phyloP scores from a whole-genome alignment of 2,888 invertebrate species.

The Drosophila birchii region DNA sequence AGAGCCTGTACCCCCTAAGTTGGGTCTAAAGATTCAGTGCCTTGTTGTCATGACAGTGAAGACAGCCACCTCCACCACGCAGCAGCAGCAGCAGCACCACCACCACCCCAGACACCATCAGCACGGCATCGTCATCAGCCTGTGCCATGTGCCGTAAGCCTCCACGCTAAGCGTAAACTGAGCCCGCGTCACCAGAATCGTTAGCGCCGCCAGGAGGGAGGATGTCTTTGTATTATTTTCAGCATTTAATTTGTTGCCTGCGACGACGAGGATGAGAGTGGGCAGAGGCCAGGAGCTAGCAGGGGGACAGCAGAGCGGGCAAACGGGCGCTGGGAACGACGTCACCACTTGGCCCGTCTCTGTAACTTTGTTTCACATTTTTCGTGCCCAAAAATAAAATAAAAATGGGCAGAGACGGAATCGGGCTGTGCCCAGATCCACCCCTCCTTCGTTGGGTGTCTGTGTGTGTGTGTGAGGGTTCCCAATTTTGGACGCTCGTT shows the following conservation, averaged over 20 bases:
- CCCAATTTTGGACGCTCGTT: constrained; percentile 62
- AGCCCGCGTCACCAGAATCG: constrained; percentile 60
- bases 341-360: constrained; percentile 48
- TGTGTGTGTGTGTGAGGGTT: constrained; percentile 13
- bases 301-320: neutral
- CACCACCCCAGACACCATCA: neutral
- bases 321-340: constrained; percentile 37
- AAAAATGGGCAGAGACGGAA: constrained; percentile 52
- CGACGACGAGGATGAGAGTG: constrained; percentile 61
- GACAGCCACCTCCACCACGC: constrained; percentile 14
- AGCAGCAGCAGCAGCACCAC: constrained; percentile 6
- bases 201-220: constrained; percentile 67
- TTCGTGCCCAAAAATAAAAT: constrained; percentile 65
- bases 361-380: constrained; percentile 71
- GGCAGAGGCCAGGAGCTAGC: constrained; percentile 3
- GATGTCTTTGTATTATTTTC: constrained; percentile 81
- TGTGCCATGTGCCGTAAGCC: constrained; percentile 52
- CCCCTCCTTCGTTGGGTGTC: constrained; percentile 30
- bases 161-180: constrained; percentile 73
- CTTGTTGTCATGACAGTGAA: constrained; percentile 71
- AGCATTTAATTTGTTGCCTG: constrained; percentile 78
- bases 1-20: constrained; percentile 29
- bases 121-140: constrained; percentile 26
- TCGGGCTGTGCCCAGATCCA: constrained; percentile 11
- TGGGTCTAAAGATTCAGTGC: constrained; percentile 58